Evolutionary conservation across 2,888 invertebrate species (phyloP), one percentile per base, ranked within the genome.

Genomic region (Caradrina kadenii): DNA sequence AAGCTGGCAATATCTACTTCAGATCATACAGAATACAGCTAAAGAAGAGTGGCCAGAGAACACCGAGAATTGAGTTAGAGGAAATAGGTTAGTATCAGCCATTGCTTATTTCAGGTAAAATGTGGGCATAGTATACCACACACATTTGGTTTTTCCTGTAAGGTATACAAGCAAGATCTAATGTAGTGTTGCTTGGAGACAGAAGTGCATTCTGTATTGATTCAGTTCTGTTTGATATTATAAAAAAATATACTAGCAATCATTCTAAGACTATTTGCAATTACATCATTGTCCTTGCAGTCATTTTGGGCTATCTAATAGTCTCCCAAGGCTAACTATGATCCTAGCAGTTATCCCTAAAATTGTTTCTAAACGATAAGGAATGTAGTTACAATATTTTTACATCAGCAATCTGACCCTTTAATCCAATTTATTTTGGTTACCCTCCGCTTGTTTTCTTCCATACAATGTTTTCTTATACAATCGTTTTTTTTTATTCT

Each of bases 31-130:
- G 98, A 93, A 97, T 99, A 78, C 87, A 96, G 61, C 91, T 99
- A 60, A 99, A 99, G 90, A 99, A 99, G 92, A 99, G 99, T 79
- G 99, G 99, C 0, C 97, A 97, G 78, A 97, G 97, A 86, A 98
- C 97, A 62, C 99, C 99, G 0, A 97, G 99, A 80, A 97, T 99
- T 79, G 99, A 99, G 94, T 94, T 99, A 61, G 97, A 97, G 91
- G 99, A 99, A 96, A 99, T 99, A 88, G 99, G 97, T 97, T 45
- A 17, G 45, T 45, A 45, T 45, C 45, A 45, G 4, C 15, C 17
- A 45, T 17, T 45, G 39, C 39, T 11, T 11, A 39, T 11, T 39
- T 39, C 39, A 39, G 10, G 39, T 7, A 31, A 7, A 31, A 31
- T 31, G 31, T 31, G 7, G 31, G 7, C 6, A 7, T 31, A 31